Percentiles rank a stretch among this genome's conserved stretches.
These are phyloP conservation scores for Cheirogaleus major DNA, from an alignment of 2,797 vertebrate species.

Conservation along the genomic window DNA sequence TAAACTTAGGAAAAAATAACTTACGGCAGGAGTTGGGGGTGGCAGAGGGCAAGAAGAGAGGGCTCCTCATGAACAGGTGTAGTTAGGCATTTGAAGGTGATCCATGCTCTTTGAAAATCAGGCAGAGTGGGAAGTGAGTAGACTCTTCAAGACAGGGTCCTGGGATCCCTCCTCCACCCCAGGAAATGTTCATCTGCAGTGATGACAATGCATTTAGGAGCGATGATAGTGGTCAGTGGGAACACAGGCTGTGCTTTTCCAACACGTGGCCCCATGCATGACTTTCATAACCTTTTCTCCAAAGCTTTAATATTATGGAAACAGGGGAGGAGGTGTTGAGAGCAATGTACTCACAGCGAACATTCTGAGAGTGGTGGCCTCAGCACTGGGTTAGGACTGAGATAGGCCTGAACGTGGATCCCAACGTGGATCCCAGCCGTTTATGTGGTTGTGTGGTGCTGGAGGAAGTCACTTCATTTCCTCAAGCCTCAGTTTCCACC, in stretches of 20 bases:
- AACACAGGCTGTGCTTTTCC: neutral
- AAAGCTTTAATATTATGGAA: neutral
- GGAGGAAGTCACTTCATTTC: neutral
- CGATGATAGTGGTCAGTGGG: neutral
- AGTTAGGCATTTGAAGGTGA: neutral
- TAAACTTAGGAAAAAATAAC: neutral
- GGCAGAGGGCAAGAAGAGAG: neutral
- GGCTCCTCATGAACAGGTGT: neutral
- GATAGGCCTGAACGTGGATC: neutral
- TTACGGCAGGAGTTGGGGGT: neutral
- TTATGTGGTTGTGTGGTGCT: neutral
- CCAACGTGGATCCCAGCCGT: neutral
- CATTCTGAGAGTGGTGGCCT: neutral
- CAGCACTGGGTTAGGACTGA: neutral
- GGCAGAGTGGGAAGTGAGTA: neutral
- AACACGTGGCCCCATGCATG: neutral
- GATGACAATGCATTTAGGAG: neutral
- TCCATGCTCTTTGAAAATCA: neutral
- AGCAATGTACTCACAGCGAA: neutral
- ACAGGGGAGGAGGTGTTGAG: neutral
- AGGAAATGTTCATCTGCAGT: neutral
- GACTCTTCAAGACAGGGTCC: neutral
- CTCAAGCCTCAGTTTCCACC: neutral
- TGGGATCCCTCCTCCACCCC: neutral
- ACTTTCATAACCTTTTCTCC: neutral